Conservation (phyloP, 2,113 vertebrate species). For the Amphiprion ocellaris region DNA sequence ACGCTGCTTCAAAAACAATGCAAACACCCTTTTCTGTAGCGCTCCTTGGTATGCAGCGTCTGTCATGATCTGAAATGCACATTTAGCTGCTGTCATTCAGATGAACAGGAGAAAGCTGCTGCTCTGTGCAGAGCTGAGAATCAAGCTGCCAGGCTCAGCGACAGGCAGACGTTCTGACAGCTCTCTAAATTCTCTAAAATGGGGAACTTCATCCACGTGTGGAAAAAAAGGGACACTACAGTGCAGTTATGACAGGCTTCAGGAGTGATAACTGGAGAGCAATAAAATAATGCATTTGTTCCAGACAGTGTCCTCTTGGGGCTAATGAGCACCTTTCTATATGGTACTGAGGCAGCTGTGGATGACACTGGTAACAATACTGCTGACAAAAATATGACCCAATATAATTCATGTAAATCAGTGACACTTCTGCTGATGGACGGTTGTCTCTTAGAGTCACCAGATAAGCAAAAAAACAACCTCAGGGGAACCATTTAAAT, state of each 20-base stretch:
- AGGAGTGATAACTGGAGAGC: background rate
- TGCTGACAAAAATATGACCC: background rate
- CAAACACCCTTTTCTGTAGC: background rate
- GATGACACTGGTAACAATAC: background rate
- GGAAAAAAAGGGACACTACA: slow-evolving; percentile 2
- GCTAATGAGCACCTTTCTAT: slow-evolving; percentile 34
- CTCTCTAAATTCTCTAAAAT: background rate
- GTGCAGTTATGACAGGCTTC: background rate
- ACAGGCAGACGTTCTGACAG: background rate
- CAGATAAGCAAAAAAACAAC: background rate
- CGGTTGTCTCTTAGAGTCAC: background rate
- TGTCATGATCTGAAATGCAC: background rate
- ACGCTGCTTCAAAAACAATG: background rate
- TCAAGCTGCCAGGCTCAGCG: background rate
- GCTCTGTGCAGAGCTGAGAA: background rate
- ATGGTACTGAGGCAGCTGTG: background rate
- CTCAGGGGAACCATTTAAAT: background rate
- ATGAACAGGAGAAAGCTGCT: background rate
- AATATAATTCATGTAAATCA: background rate
- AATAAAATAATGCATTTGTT: background rate
- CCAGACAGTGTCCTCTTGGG: background rate
- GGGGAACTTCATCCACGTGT: background rate
- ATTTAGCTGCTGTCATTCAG: background rate
- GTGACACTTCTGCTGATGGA: background rate
- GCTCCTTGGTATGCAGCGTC: fast-evolving